phyloP scores from a whole-genome alignment of 2,888 invertebrate genomes.

The Yponomeuta sedellus region DNA sequence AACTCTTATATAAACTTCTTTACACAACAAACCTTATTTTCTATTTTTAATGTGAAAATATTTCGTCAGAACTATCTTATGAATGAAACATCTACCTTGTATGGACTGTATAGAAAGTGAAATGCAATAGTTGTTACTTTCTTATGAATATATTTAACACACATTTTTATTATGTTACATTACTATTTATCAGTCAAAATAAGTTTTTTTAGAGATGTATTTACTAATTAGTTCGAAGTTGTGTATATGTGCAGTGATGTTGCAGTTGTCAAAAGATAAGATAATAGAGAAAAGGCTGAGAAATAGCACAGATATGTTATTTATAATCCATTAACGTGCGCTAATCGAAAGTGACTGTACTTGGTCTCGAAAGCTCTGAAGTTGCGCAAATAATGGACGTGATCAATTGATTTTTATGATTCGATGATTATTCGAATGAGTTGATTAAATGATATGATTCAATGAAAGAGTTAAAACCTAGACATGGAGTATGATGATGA shows the following conservation, averaged over 20 bases:
- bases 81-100: slow-evolving; percentile 60
- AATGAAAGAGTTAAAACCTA: no score
- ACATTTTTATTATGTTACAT: slow-evolving; percentile 51
- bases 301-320: neutral
- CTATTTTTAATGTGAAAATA: slow-evolving; percentile 72
- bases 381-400: neutral
- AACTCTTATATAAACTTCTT: slow-evolving; percentile 50
- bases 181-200: slow-evolving; percentile 72
- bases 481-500: no score
- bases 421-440: neutral
- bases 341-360: neutral
- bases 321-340: neutral
- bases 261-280: neutral
- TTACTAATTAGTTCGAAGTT: slow-evolving; percentile 41
- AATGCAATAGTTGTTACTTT: slow-evolving; percentile 72
- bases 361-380: neutral
- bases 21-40: slow-evolving; percentile 73
- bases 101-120: slow-evolving; percentile 74
- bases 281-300: no score
- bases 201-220: slow-evolving; percentile 51
- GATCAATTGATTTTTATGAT: neutral
- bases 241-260: slow-evolving; percentile 17
- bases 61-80: slow-evolving; percentile 60
- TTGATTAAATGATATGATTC: neutral
- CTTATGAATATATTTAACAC: slow-evolving; percentile 72